Evolutionary conservation across 2,888 invertebrate genomes (phyloP).

Genomic region (Cyaniris semiargus): DNA sequence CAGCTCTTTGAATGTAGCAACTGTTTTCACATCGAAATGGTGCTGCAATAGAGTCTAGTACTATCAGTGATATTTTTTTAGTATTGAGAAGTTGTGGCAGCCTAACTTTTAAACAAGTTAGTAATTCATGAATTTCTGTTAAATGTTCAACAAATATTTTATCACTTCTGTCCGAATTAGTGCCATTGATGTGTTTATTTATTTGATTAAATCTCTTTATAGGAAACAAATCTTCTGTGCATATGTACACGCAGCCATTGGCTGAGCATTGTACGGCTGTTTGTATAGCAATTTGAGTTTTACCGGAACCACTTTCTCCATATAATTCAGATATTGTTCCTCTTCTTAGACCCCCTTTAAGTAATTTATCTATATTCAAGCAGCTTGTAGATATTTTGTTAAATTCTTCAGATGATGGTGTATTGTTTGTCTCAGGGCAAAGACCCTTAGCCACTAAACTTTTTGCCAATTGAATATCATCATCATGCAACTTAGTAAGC

Average conservation of each 20-base stretch:
- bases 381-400: slow-evolving; percentile 79
- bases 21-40: slow-evolving; percentile 67
- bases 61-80: slow-evolving; percentile 54
- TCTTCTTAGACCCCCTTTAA: slow-evolving; percentile 84
- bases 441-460: slow-evolving; percentile 52
- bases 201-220: slow-evolving; percentile 69
- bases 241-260: slow-evolving; percentile 83
- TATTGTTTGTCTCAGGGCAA: slow-evolving; percentile 49
- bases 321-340: slow-evolving; percentile 88
- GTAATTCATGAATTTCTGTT: slow-evolving; percentile 63
- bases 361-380: slow-evolving; percentile 76
- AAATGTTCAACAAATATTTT: slow-evolving; percentile 70
- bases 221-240: slow-evolving; percentile 86
- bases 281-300: slow-evolving; percentile 90
- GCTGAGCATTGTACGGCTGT: slow-evolving; percentile 84
- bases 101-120: slow-evolving; percentile 62
- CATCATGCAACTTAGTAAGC: slow-evolving; percentile 56
- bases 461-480: slow-evolving; percentile 60
- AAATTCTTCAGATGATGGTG: slow-evolving; percentile 47
- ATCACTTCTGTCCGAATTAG: slow-evolving; percentile 53
- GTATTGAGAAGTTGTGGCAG: slow-evolving; percentile 59
- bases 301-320: slow-evolving; percentile 90
- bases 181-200: slow-evolving; percentile 48
- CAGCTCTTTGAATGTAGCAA: slow-evolving; percentile 69
- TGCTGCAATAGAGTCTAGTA: slow-evolving; percentile 72